A percentile compares a stretch with the other conserved stretches of the same genome.
Conservation (phyloP, 2,113 vertebrate species). For the Siniperca knerii region DNA sequence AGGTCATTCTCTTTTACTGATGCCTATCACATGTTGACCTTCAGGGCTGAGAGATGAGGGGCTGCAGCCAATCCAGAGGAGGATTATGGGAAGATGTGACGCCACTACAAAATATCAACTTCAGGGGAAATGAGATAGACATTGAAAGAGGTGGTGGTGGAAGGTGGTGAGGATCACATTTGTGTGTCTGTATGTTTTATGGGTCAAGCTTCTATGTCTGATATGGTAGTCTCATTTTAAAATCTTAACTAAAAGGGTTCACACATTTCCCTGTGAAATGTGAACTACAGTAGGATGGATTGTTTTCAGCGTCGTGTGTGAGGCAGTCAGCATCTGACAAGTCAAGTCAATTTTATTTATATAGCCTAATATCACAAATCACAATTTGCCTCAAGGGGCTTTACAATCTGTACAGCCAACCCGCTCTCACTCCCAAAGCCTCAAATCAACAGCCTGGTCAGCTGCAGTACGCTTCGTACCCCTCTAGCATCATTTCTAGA, state of each 20-base stretch:
- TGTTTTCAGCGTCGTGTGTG: constrained; percentile 3
- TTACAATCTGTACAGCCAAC: too few relatives aligned
- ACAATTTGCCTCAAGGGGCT: too few relatives aligned
- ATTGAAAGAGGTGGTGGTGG: constrained; percentile 17
- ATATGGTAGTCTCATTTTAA: background rate
- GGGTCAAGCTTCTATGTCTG: background rate
- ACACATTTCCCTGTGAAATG: background rate
- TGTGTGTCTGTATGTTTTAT: constrained; percentile 15
- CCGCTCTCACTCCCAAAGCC: too few relatives aligned
- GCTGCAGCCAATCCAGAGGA: constrained; percentile 69
- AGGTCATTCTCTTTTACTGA: constrained; percentile 67
- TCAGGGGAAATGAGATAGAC: constrained; percentile 48
- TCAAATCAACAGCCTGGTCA: too few relatives aligned
- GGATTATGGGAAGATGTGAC: constrained; percentile 72
- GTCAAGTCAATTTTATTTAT: too few relatives aligned
- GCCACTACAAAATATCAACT: constrained; percentile 65
- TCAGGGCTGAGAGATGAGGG: constrained; percentile 65
- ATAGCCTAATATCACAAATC: too few relatives aligned
- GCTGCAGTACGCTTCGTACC: too few relatives aligned
- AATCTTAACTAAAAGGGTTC: background rate
- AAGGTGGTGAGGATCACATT: constrained; percentile 4
- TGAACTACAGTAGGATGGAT: background rate
- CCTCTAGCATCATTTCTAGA: too few relatives aligned
- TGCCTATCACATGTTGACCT: constrained; percentile 72
- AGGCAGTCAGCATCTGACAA: background rate